phyloP scores from a whole-genome alignment of 2,888 invertebrate species.

The Drosophila macrospina region DNA sequence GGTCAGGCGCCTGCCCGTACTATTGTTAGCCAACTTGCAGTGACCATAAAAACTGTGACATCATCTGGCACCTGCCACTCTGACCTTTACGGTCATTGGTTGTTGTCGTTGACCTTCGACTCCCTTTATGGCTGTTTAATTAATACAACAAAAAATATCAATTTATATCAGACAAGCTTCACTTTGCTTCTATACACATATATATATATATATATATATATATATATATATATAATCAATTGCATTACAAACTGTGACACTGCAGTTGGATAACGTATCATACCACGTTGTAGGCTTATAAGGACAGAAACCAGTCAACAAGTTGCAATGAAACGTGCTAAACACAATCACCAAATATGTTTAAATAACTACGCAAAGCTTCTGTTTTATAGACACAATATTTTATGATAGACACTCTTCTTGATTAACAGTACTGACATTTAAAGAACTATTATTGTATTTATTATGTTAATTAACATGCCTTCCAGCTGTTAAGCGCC shows the following conservation, averaged over 20 bases:
- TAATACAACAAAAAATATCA: slow-evolving; percentile 30
- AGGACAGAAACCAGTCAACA: slow-evolving; percentile 14
- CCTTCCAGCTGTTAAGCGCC: neutral
- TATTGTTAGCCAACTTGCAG: slow-evolving; percentile 64
- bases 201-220: neutral
- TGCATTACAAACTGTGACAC: slow-evolving; percentile 15
- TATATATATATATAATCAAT: slow-evolving; percentile 6
- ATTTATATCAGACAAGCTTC: slow-evolving; percentile 36
- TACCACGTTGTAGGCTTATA: slow-evolving; percentile 9
- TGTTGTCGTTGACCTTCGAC: slow-evolving; percentile 52
- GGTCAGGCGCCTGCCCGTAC: slow-evolving; percentile 35
- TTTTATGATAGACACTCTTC: neutral
- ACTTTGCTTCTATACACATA: too few species aligned
- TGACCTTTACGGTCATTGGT: slow-evolving; percentile 62
- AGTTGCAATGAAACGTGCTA: slow-evolving; percentile 18
- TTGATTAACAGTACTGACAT: neutral
- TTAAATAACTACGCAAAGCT: neutral
- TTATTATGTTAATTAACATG: slow-evolving; percentile 1
- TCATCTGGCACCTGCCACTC: slow-evolving; percentile 49
- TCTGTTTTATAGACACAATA: neutral
- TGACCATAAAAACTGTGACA: slow-evolving; percentile 53
- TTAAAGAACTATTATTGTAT: neutral
- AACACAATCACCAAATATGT: slow-evolving; percentile 9
- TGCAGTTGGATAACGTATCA: slow-evolving; percentile 17
- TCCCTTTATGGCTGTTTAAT: slow-evolving; percentile 66